Conservation (phyloP, 1,140 invertebrate species). For the Nixonia krombeini region DNA sequence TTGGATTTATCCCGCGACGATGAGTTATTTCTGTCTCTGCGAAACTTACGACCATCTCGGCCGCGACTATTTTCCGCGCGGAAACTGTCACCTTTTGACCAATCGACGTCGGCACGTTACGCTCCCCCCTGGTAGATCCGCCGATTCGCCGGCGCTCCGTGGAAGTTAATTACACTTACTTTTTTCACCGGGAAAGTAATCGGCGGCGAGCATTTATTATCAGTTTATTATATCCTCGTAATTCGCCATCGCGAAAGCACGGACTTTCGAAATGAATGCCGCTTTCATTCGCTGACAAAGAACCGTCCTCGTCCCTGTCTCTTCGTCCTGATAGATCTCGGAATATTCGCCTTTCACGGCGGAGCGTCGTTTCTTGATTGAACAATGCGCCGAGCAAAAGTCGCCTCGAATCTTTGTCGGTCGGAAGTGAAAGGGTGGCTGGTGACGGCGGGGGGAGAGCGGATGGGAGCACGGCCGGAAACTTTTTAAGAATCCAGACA, state of each 20-base stretch:
- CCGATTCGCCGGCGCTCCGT: too few species aligned
- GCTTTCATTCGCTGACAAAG: conserved; percentile 39
- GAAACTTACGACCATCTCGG: conserved; percentile 37
- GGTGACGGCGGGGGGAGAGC: neutral
- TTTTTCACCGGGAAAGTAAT: conserved; percentile 9
- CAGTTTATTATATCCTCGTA: conserved; percentile 28
- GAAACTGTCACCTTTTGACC: conserved; percentile 41
- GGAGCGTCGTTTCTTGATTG: conserved; percentile 36
- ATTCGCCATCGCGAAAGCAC: conserved; percentile 25
- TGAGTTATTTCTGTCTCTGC: conserved; percentile 49
- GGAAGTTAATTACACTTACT: conserved; percentile 21
- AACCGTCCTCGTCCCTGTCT: conserved; percentile 20
- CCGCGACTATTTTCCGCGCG: conserved; percentile 45
- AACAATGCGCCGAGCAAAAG: conserved; percentile 38
- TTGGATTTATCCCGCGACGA: conserved; percentile 56
- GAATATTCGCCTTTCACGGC: conserved; percentile 36
- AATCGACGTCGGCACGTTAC: conserved; percentile 38
- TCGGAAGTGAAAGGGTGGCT: conserved; percentile 18
- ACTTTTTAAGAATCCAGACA: conserved; percentile 44
- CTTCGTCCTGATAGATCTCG: conserved; percentile 31
- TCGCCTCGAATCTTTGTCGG: conserved; percentile 36
- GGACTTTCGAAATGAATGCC: conserved; percentile 23
- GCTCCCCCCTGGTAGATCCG: too few species aligned
- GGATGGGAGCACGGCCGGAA: conserved; percentile 10
- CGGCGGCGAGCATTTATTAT: conserved; percentile 24